These are phyloP conservation scores for Stenodema calcarata DNA, from an alignment of 2,888 invertebrate genomes.

Conservation along the genomic window DNA sequence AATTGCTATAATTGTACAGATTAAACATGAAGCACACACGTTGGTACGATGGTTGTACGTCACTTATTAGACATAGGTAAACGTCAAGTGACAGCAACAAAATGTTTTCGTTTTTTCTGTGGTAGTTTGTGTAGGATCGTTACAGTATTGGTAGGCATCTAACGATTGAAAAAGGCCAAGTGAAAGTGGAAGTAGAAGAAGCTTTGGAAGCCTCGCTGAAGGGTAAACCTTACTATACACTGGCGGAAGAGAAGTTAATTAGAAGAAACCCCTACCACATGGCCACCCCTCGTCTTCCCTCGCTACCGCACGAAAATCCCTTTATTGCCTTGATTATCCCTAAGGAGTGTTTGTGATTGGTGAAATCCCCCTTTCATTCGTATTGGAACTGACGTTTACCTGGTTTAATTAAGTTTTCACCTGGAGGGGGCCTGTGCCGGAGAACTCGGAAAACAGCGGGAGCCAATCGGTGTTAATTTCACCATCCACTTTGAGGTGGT, in stretches of 20 bases:
- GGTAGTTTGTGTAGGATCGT: no score
- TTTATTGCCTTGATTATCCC: slow-evolving; percentile 16
- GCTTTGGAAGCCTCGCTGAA: neutral
- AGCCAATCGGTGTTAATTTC: slow-evolving; percentile 13
- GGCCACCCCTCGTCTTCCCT: neutral
- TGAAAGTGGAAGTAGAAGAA: neutral
- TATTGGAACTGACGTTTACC: slow-evolving; percentile 22
- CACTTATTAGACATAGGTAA: no score
- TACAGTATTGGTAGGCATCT: no score
- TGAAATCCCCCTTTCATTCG: neutral
- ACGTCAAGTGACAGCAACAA: no score
- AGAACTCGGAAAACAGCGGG: neutral
- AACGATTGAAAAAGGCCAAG: neutral
- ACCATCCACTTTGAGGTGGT: neutral
- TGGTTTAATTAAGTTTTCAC: slow-evolving; percentile 24
- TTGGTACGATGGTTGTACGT: no score
- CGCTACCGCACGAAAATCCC: neutral
- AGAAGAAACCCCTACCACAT: neutral
- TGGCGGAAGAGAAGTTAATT: neutral
- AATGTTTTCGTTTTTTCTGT: no score
- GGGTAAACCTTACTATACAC: neutral
- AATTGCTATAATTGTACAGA: no score
- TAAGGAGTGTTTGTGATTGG: slow-evolving; percentile 20
- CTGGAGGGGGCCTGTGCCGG: neutral
- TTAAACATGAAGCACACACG: no score